Evolutionary conservation across 2,113 vertebrate species (phyloP).

Genomic region (Telmatochromis sp.): DNA sequence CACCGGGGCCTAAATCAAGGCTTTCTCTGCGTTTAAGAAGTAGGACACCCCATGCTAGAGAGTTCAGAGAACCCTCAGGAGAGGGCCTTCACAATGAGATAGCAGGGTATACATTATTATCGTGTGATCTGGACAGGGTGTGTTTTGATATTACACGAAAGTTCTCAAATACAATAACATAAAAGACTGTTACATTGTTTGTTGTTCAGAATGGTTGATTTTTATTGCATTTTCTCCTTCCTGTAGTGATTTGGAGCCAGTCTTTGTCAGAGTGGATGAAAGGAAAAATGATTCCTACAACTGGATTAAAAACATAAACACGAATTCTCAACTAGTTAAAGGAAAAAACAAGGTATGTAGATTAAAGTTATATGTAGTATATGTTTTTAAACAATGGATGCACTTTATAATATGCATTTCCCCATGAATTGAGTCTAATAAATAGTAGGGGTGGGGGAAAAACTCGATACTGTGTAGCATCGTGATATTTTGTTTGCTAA

Average conservation of each 20-base stretch:
- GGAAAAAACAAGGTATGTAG: constrained; percentile 68
- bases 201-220: neutral
- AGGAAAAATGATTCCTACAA: constrained; percentile 37
- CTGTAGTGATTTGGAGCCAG: constrained; percentile 43
- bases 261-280: neutral
- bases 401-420: neutral
- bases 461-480: fast-evolving
- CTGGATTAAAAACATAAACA: constrained; percentile 43
- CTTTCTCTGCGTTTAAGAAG: constrained; percentile 17
- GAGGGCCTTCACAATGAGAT: neutral
- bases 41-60: neutral
- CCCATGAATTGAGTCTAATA: neutral
- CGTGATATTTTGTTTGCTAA: too few species aligned
- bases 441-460: neutral
- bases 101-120: neutral
- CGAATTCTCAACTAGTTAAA: constrained; percentile 32
- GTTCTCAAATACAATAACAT: neutral
- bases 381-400: neutral
- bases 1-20: neutral
- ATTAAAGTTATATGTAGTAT: neutral
- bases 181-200: neutral
- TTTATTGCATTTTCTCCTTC: neutral
- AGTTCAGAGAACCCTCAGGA: neutral
- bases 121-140: neutral
- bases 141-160: neutral